Base-by-base conservation (phyloP, 2,888 invertebrate species). In the Chrysomela aeneicollis region DNA sequence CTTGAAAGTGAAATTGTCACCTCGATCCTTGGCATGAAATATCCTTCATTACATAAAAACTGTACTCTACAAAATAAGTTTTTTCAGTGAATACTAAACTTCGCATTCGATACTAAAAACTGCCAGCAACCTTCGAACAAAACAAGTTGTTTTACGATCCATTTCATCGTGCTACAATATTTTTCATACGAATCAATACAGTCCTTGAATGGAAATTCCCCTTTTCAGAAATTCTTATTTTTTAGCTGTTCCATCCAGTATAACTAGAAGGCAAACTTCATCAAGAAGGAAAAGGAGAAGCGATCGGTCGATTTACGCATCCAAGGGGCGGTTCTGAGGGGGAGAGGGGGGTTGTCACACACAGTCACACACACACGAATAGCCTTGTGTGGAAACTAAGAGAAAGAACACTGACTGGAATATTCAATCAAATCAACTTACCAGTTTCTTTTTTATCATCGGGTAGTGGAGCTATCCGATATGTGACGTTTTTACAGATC, bases 401-500 rank as follows among this genome's bases (percentile, higher is more conserved):
- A 78, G 79, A 80, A 79, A 79, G 79, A 79, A 77, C 76, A 80
- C 79, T 81, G 81, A 81, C 81, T 80, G 74, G 81, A 81, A 81
- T 81, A 81, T 81, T 81, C 80, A 79, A 81, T 81, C 79, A 81
- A 81, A 81, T 81, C 81, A 81, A 79, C 80, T 79, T 77, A 75
- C 74, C 75, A 75, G 72, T 74, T 73, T 75, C 77, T 76, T 78
- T 77, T 76, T 76, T 77, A 77, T 78, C 76, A 79, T 80, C 79
- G 79, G 79, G 79, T 77, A 77, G 77, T 77, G 75, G 76, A 77
- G 71, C 79, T 79, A 80, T 79, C 78, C 78, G 72, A 73, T 79
- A 80, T 81, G 79, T 80, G 79, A 80, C 77, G 78, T 74, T 77
- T 78, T 78, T 79, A 78, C 78, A 76, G 76, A 79, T 78, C 66